phyloP scores from a whole-genome alignment of 1,140 invertebrate genomes.

The Brachionus koreanus region DNA sequence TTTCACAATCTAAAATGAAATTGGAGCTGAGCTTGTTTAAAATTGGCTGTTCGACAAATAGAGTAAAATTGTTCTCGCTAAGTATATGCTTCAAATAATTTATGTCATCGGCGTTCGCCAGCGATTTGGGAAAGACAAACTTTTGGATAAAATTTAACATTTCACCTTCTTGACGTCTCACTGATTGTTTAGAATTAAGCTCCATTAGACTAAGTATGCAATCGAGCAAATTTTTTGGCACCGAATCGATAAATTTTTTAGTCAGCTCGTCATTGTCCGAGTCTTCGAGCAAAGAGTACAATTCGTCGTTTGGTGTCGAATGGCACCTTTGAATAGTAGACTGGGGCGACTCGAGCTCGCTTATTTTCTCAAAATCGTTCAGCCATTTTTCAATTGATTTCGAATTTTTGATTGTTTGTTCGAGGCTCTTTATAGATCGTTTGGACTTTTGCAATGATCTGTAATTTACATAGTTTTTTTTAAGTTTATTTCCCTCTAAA shows the following conservation, averaged over 20 bases:
- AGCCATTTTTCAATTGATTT: slow-evolving; percentile 44
- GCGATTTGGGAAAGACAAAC: slow-evolving; percentile 28
- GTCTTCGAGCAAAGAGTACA: neutral
- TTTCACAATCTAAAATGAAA: neutral
- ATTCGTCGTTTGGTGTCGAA: neutral
- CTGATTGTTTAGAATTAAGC: neutral
- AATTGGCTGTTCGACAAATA: neutral
- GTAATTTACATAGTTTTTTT: slow-evolving; percentile 23
- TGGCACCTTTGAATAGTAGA: neutral
- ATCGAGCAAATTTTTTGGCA: neutral
- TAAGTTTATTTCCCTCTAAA: neutral
- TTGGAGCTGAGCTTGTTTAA: neutral
- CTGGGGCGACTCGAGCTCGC: neutral
- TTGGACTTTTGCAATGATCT: slow-evolving; percentile 27
- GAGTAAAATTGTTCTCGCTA: neutral
- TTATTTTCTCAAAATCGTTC: slow-evolving; percentile 29
- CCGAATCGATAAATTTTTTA: neutral
- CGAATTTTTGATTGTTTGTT: slow-evolving; percentile 30
- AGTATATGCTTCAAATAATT: slow-evolving; percentile 9
- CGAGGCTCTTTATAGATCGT: slow-evolving; percentile 7
- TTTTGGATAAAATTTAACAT: neutral
- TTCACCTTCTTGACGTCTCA: neutral
- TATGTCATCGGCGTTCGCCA: slow-evolving; percentile 32
- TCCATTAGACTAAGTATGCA: neutral
- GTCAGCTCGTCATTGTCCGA: neutral